phyloP scores from a whole-genome alignment of 2,113 vertebrate species.

The Psephotus haematonotus region DNA sequence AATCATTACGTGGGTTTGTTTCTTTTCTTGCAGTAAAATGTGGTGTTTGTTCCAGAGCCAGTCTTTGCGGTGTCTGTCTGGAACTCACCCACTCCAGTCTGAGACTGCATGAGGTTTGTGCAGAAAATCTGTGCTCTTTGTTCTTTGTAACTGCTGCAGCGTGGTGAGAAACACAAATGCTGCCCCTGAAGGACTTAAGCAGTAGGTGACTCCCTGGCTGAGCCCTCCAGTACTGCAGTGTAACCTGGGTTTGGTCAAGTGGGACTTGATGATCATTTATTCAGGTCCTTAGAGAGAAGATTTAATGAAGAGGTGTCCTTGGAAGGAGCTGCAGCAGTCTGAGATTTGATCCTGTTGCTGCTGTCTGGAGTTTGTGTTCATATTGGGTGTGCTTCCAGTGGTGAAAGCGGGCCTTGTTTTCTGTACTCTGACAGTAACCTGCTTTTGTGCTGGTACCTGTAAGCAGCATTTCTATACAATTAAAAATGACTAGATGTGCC shows the following conservation, averaged over 20 bases:
- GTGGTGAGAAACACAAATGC: background rate
- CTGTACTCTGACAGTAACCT: too few species aligned
- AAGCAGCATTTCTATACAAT: background rate
- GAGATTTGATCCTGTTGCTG: too few species aligned
- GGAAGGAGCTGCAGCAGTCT: too few species aligned
- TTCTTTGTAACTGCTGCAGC: background rate
- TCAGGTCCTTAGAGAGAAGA: background rate
- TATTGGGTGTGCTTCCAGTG: too few species aligned
- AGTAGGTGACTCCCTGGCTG: rapidly evolving
- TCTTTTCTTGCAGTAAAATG: background rate
- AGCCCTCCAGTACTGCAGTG: background rate
- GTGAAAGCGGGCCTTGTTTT: too few species aligned
- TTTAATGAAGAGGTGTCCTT: too few species aligned
- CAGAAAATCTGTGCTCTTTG: background rate
- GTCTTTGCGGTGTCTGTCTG: background rate
- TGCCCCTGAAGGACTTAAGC: background rate
- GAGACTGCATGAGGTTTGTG: background rate
- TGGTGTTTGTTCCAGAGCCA: background rate
- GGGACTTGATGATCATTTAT: background rate
- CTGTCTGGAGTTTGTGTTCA: too few species aligned
- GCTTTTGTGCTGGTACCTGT: background rate
- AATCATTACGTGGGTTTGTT: background rate
- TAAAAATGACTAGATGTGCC: background rate
- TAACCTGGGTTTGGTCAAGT: rapidly evolving
- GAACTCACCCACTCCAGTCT: background rate